Conservation (phyloP, 2,888 invertebrate genomes). For the Nematopogon swammerdamellus region DNA sequence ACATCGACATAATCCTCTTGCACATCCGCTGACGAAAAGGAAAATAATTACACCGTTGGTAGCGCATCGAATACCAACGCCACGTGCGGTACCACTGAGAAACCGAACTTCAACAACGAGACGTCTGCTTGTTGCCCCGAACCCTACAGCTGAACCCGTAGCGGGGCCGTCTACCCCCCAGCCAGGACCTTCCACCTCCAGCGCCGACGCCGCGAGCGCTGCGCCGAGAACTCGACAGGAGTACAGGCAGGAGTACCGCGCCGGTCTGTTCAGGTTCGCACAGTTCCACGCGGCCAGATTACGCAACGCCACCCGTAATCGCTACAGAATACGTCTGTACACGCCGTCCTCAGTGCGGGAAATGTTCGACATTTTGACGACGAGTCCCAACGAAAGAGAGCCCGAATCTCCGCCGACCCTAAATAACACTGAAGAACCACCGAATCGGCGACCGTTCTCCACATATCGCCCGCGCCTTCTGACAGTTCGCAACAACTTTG, state of each 20-base stretch:
- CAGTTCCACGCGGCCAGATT: conserved; percentile 39
- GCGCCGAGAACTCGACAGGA: neutral
- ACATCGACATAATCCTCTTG: conserved; percentile 38
- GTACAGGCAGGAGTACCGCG: conserved; percentile 22
- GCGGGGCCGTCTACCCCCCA: conserved; percentile 25
- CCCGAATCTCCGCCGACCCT: conserved; percentile 17
- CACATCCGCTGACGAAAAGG: conserved; percentile 33
- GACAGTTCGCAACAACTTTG: conserved; percentile 19
- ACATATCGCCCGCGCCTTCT: conserved; percentile 25
- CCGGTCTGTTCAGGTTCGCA: conserved; percentile 38
- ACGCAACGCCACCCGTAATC: conserved; percentile 35
- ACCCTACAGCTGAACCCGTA: conserved; percentile 23
- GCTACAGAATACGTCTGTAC: conserved; percentile 37
- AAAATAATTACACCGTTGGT: conserved; percentile 30
- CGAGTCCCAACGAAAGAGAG: conserved; percentile 19
- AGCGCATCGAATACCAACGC: conserved; percentile 34
- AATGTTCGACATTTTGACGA: conserved; percentile 32
- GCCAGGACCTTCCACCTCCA: too few relatives aligned
- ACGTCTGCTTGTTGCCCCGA: conserved; percentile 17
- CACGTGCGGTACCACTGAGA: conserved; percentile 22
- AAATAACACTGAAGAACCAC: neutral
- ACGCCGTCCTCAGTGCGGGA: conserved; percentile 42
- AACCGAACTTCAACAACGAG: conserved; percentile 15
- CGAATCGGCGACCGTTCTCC: conserved; percentile 19
- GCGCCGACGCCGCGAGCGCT: conserved; percentile 14